Evolutionary conservation across 2,888 invertebrate genomes (phyloP).

Genomic region (Acronicta aceris): DNA sequence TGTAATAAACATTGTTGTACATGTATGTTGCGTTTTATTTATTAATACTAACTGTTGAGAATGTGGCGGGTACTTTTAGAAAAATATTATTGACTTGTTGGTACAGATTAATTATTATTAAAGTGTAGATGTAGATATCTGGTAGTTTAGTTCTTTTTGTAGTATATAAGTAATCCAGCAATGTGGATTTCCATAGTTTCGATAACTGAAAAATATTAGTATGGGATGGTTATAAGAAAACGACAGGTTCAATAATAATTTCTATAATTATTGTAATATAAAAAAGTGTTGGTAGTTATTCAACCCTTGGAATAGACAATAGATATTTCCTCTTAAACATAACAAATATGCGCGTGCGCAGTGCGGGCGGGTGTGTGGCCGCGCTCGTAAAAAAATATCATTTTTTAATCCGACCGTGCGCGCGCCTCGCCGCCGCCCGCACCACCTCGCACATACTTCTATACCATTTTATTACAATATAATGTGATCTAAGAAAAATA

Average conservation of each 20-base stretch:
- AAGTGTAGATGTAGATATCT: no score
- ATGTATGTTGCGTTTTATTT: constrained; percentile 8
- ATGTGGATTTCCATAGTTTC: no score
- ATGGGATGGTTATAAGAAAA: constrained; percentile 61
- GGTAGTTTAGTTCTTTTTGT: no score
- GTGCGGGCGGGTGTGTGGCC: constrained; percentile 54
- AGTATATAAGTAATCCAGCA: no score
- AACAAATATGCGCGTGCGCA: constrained; percentile 79
- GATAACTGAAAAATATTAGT: no score
- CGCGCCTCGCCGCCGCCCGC: constrained; percentile 52
- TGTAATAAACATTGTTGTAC: constrained; percentile 21
- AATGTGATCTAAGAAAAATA: constrained; percentile 89
- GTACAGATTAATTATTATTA: no score
- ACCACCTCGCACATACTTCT: constrained; percentile 71
- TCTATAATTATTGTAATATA: constrained; percentile 90
- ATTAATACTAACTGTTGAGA: background rate
- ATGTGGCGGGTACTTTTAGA: no score
- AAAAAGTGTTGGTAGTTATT: constrained; percentile 88
- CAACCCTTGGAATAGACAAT: constrained; percentile 89
- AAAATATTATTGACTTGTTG: no score
- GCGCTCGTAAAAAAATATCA: constrained; percentile 86
- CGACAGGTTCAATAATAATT: constrained; percentile 87
- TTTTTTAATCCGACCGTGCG: constrained; percentile 70
- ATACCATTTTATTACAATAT: constrained; percentile 87
- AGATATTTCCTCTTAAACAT: constrained; percentile 89